A percentile compares a stretch with the other conserved stretches of the same genome.
phyloP scores from a whole-genome alignment of 2,888 invertebrate species.

The Hyposoter didymator region DNA sequence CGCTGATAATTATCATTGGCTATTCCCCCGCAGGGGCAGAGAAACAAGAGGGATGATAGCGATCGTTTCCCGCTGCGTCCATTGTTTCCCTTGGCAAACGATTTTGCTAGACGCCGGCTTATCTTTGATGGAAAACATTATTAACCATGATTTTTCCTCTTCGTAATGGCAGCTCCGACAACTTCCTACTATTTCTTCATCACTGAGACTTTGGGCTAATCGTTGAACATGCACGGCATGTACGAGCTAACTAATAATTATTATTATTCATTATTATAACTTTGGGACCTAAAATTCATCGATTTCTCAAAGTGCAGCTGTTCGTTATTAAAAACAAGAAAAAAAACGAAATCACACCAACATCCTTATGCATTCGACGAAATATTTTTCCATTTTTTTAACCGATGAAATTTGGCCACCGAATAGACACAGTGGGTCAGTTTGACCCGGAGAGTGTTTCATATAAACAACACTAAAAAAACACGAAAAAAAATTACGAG shows the following conservation, averaged over 20 bases:
- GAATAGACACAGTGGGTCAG: no score
- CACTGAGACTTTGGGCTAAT: neutral
- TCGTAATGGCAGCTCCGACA: neutral
- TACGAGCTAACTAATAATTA: neutral
- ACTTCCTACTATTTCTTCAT: neutral
- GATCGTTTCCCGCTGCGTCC: conserved; percentile 36
- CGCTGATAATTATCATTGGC: conserved; percentile 55
- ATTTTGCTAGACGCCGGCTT: neutral
- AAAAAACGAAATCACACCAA: no score
- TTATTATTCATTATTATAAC: neutral
- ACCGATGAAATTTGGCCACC: no score
- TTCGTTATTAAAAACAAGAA: no score
- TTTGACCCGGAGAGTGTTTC: no score
- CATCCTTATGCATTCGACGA: no score
- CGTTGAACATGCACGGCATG: neutral
- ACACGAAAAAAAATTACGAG: no score
- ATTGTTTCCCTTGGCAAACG: conserved; percentile 37
- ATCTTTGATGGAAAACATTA: conserved; percentile 9
- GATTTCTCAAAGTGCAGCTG: neutral
- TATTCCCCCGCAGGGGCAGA: neutral
- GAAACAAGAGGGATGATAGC: conserved; percentile 2
- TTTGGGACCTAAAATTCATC: neutral
- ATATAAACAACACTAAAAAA: no score
- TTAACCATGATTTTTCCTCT: conserved; percentile 5
- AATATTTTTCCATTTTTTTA: no score